A percentile compares a stretch with the other conserved stretches of the same genome.
Evolutionary conservation across 1,140 invertebrate species (phyloP).

Genomic region (Stegodyphus dumicola): DNA sequence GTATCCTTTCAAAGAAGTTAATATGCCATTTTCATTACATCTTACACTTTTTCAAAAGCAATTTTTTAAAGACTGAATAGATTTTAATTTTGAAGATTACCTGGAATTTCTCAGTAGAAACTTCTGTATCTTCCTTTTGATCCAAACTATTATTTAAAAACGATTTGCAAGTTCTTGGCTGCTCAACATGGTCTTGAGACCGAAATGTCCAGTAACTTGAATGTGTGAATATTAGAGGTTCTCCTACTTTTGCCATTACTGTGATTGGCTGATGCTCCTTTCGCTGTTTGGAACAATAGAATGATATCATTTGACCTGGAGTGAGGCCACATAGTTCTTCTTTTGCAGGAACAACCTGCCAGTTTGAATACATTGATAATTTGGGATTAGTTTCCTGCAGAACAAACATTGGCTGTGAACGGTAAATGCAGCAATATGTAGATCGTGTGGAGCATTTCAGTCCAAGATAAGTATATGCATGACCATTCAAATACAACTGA

Average conservation of each 20-base stretch:
- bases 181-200: conserved; percentile 40
- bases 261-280: neutral
- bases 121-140: conserved; percentile 7
- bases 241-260: conserved; percentile 17
- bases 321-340: conserved; percentile 61
- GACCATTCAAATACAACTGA: conserved; percentile 87
- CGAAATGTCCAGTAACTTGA: conserved; percentile 63
- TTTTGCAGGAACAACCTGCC: conserved; percentile 75
- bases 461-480: conserved; percentile 91
- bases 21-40: no score
- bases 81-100: conserved; percentile 1
- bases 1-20: no score
- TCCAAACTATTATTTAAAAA: neutral
- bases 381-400: conserved; percentile 79
- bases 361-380: conserved; percentile 98
- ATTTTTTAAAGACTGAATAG: neutral
- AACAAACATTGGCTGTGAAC: conserved; percentile 95
- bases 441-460: conserved; percentile 89
- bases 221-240: conserved; percentile 61
- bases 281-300: conserved; percentile 61
- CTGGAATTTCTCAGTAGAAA: conserved; percentile 21
- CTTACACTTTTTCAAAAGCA: no score
- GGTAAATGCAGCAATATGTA: conserved; percentile 90
- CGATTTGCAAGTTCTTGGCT: neutral
- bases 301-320: conserved; percentile 59